Evolutionary conservation across 2,888 invertebrate species (phyloP), one percentile per base, ranked within the genome.

Genomic region (Maniola hyperantus): DNA sequence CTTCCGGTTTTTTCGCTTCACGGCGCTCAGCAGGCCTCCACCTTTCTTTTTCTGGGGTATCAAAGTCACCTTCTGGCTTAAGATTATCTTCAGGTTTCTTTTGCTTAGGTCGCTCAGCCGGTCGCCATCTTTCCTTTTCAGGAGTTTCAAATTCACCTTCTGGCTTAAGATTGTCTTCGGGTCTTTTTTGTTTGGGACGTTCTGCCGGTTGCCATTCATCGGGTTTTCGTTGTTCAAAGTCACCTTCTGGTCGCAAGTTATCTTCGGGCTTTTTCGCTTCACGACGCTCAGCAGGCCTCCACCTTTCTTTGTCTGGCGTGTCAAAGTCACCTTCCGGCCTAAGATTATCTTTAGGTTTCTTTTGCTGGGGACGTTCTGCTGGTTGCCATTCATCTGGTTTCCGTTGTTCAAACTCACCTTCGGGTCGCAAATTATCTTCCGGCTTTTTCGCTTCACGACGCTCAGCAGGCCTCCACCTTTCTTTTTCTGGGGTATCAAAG

Each of bases 181-280:
- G 93, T 72, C 82, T 88, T 5, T 77, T 86, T 0, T 73, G 84
- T 5, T 72, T 74, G 0, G 85, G 89, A 67, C 93, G 80, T 73
- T 94, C 94, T 44, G 88, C 93, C n/a, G 89, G 93, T 61, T 77
- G 76, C 87, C 92, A 93, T 72, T 88, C 78, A 1, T 91, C 86
- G 5, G 83, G 83, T 57, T 79, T 72, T 57, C 18, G 83, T 18
- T 81, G 85, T 62, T 92, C 90, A 72, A 94, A 94, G 0, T 93
- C 92, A 0, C 95, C 95, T 79, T 95, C 94, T 0, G 93, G 89
- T 64, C 83, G 87, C 0, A 95, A 75, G 72, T 95, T 94, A 67
- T 90, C 95, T 71, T 89, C 83, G 0, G 94, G 95, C 72, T 92
- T 95, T 68, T 83, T 93, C 51, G 79, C 82, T 93, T 83, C 83